phyloP scores from a whole-genome alignment of 2,113 vertebrate genomes.

The Orthonyx spaldingii region DNA sequence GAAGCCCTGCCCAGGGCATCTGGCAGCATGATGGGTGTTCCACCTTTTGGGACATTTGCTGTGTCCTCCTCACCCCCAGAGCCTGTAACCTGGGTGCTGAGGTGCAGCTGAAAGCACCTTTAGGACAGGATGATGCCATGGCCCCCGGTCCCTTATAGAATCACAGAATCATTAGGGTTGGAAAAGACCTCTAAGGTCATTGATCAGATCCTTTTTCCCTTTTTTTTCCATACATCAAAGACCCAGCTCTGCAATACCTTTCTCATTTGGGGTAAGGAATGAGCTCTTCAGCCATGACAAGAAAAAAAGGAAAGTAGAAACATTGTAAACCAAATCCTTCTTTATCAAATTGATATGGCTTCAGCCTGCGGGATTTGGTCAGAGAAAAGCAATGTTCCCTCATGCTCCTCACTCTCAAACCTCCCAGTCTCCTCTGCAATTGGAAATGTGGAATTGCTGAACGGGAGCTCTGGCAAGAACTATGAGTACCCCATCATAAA shows the following conservation, averaged over 20 bases:
- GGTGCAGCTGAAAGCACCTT: background rate
- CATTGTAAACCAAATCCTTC: background rate
- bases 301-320: background rate
- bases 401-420: background rate
- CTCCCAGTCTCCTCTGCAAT: background rate
- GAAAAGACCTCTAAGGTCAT: background rate
- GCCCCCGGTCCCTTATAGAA: background rate
- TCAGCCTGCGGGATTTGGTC: background rate
- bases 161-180: background rate
- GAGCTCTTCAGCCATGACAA: background rate
- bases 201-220: background rate
- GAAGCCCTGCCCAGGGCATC: background rate
- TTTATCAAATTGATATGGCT: background rate
- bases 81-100: background rate
- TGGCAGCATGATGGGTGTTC: accelerated
- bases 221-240: background rate
- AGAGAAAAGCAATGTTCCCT: background rate
- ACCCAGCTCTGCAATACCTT: background rate
- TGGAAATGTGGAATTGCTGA: background rate
- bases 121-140: background rate
- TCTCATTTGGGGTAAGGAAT: background rate
- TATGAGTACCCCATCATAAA: slow-evolving; percentile 19
- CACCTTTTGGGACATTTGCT: background rate
- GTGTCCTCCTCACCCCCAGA: background rate
- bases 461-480: background rate